Percentiles rank a stretch among this genome's conserved stretches.
phyloP scores from a whole-genome alignment of 2,113 vertebrate species.

The Myxocyprinus asiaticus region DNA sequence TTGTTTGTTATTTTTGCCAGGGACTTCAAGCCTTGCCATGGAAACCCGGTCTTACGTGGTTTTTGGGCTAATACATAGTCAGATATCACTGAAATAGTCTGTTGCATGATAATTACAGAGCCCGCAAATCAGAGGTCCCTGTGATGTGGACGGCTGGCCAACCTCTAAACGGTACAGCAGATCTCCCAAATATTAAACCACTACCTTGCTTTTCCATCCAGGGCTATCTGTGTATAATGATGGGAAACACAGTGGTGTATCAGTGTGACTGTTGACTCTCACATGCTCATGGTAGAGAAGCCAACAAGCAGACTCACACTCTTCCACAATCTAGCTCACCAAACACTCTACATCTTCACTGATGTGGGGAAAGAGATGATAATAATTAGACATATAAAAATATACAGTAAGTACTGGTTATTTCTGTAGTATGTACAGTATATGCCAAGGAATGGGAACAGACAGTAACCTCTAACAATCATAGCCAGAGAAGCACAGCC shows the following conservation, averaged over 20 bases:
- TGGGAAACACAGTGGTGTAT: constrained; percentile 68
- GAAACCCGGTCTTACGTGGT: constrained; percentile 68
- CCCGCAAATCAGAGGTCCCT: constrained; percentile 68
- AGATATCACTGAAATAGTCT: constrained; percentile 75
- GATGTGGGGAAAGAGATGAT: neutral
- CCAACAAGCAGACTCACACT: neutral
- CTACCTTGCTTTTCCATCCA: constrained; percentile 74
- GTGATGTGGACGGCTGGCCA: constrained; percentile 74
- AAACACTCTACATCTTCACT: neutral
- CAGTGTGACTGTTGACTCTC: constrained; percentile 30
- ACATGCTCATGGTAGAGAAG: neutral
- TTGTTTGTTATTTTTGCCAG: constrained; percentile 75
- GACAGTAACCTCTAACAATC: neutral
- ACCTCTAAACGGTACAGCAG: constrained; percentile 73
- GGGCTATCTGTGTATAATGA: constrained; percentile 64
- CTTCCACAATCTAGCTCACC: constrained; percentile 1
- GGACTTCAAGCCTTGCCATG: constrained; percentile 71
- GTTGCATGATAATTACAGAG: constrained; percentile 74
- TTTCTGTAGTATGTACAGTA: neutral
- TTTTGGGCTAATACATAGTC: constrained; percentile 73
- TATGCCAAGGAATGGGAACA: constrained; percentile 1
- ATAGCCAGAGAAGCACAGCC: constrained; percentile 17
- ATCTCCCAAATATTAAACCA: constrained; percentile 67
- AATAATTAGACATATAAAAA: constrained; percentile 23
- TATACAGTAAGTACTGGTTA: constrained; percentile 10